Conservation (phyloP, 2,888 invertebrate species). For the Stenoptilia bipunctidactyla region DNA sequence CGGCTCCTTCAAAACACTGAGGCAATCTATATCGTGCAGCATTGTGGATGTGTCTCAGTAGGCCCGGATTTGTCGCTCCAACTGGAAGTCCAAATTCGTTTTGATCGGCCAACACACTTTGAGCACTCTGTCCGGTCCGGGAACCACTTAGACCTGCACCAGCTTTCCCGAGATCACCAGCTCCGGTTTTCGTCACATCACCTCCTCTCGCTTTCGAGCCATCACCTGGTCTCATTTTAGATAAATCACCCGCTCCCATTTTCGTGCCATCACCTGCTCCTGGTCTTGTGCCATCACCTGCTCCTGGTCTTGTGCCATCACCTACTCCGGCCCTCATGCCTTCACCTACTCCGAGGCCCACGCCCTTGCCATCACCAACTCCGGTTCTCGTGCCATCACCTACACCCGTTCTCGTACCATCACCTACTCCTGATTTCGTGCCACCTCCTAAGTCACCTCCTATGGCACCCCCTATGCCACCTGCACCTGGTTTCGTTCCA, state of each 20-base stretch:
- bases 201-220: too few relatives aligned
- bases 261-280: not conserved
- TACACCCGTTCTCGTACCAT: too few relatives aligned
- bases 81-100: conserved; percentile 22
- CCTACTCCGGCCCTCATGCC: not conserved
- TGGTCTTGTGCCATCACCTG: not conserved
- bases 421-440: too few relatives aligned
- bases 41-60: conserved; percentile 54
- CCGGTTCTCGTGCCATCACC: too few relatives aligned
- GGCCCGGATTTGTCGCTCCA: conserved; percentile 45
- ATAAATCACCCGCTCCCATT: not conserved
- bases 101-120: conserved; percentile 18
- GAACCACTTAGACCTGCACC: conserved; percentile 59
- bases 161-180: conserved; percentile 48
- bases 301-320: not conserved
- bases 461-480: too few relatives aligned
- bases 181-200: too few relatives aligned
- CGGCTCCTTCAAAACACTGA: conserved; percentile 62
- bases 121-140: conserved; percentile 31
- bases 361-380: too few relatives aligned
- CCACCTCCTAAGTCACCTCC: too few relatives aligned
- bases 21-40: conserved; percentile 50
- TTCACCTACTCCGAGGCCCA: too few relatives aligned
- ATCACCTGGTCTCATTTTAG: not conserved
- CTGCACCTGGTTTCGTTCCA: too few relatives aligned